A percentile compares a stretch with the other conserved stretches of the same genome.
phyloP scores from a whole-genome alignment of 1,140 invertebrate genomes.

The Drosophila kanapiae region DNA sequence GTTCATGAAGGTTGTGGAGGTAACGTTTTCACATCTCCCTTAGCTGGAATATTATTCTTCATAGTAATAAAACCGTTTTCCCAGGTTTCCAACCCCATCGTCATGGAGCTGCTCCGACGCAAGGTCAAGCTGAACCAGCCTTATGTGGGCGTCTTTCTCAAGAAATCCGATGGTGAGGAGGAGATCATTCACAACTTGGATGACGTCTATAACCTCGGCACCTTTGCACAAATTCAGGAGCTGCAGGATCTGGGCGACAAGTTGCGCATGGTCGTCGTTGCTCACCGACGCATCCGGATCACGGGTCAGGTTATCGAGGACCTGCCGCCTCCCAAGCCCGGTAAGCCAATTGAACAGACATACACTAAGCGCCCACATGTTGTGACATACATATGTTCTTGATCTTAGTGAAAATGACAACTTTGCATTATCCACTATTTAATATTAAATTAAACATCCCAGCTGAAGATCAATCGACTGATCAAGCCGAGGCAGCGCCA shows the following conservation, averaged over 20 bases:
- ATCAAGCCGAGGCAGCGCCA: slow-evolving; percentile 9
- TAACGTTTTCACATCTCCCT: slow-evolving; percentile 76
- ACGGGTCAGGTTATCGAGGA: slow-evolving; percentile 92
- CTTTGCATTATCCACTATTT: slow-evolving; percentile 85
- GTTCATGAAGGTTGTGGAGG: slow-evolving; percentile 99
- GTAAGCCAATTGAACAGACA: slow-evolving; percentile 34
- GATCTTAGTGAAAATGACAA: slow-evolving; percentile 84
- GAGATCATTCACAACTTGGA: slow-evolving; percentile 94
- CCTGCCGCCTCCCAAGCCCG: slow-evolving; percentile 85
- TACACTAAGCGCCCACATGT: slow-evolving; percentile 46
- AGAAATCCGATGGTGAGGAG: slow-evolving; percentile 95
- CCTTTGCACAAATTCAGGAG: slow-evolving; percentile 99
- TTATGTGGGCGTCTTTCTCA: slow-evolving; percentile 98
- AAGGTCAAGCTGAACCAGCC: slow-evolving; percentile 98
- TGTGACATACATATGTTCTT: slow-evolving; percentile 61
- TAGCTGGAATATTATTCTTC: not conserved
- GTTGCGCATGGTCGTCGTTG: slow-evolving; percentile 96
- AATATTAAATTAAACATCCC: slow-evolving; percentile 85
- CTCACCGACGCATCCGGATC: slow-evolving; percentile 94
- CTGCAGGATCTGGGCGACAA: slow-evolving; percentile 97
- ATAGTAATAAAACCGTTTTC: not conserved
- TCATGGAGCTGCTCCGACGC: slow-evolving; percentile 96
- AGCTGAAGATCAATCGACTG: slow-evolving; percentile 81
- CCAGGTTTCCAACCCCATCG: slow-evolving; percentile 93
- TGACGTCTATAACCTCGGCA: slow-evolving; percentile 96